Base-by-base conservation (phyloP, 2,113 vertebrate genomes). In the Notarius lentiginosus region DNA sequence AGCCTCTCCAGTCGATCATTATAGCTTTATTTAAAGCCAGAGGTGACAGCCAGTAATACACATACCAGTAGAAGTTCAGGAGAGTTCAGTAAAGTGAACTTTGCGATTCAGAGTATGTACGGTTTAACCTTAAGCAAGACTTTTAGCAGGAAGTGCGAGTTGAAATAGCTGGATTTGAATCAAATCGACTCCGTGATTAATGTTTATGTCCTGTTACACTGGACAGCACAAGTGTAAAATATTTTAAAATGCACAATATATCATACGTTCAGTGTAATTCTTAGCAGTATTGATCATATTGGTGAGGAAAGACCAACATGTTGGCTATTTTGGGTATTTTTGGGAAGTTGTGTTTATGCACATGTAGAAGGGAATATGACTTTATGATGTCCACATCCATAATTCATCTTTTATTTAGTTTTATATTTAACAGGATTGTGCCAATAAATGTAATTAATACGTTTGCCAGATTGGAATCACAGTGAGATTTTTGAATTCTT, bases 11-110 rank as follows among this genome's bases (percentile, higher is more conserved):
- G 75, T 66, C 72, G 11, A 84, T 76, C 83, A 76, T 76, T 60
- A 61, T 75, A 27, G 83, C 72, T 60, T 84, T 75, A 84, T 84
- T 22, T 84, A 84, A 84, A 84, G 70, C 34, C 68, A 84, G 70
- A 84, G 53, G 34, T 84, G 83, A 75, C 68, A 84, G 27, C 55
- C 56, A 84, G 53, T 75, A 61, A 55, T 9, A 75, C 68, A 84
- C 55, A 75, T 84, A 60, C 55, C 83, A 49, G 55, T 60, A 17
- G 82, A 83, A 58, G 83, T 75, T 73, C 55, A 60, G 53, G 27
- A 84, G 70, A 75, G 83, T 73, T 83, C 68, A 84, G 83, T 0
- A 84, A 84, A 30, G 47, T 68, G 49, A 63, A 47, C 80, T 63
- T 1, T 24, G 22, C 27, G 51, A 77, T 55, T 77, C 51, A 27